Conservation (phyloP, 2,113 vertebrate species). For the Spermophilus dauricus region DNA sequence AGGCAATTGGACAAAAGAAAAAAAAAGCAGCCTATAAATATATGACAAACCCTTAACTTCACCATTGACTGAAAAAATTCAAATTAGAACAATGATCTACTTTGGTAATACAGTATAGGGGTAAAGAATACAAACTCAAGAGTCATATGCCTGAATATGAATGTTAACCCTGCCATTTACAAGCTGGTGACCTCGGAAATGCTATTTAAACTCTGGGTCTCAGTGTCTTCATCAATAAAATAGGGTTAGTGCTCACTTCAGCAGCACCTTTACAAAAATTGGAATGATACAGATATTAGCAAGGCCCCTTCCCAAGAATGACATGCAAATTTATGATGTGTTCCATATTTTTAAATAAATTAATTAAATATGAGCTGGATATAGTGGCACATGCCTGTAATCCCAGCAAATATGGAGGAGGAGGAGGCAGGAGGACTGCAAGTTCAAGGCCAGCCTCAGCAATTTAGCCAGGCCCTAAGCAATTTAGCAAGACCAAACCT, state of each 20-base stretch:
- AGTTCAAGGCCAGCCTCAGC: background rate
- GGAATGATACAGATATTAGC: no score
- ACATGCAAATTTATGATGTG: no score
- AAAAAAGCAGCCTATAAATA: conserved; percentile 28
- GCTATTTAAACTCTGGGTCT: background rate
- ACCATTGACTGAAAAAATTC: conserved; percentile 44
- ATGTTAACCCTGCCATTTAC: background rate
- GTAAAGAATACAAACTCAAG: background rate
- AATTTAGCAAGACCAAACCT: background rate
- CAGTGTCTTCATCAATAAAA: background rate
- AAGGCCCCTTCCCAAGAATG: no score
- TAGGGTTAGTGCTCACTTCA: background rate
- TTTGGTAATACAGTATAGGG: background rate
- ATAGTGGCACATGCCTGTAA: background rate
- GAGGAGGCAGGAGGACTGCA: background rate
- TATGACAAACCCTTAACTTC: conserved; percentile 36
- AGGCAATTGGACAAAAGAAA: background rate
- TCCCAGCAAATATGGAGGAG: background rate
- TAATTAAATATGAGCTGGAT: no score
- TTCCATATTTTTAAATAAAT: no score
- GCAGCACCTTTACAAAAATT: no score
- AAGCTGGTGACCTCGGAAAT: background rate
- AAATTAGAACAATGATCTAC: background rate
- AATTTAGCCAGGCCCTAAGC: background rate
- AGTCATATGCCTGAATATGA: background rate